Evolutionary conservation across 1,140 invertebrate species (phyloP).

Genomic region (Ctenoplectra terminalis): DNA sequence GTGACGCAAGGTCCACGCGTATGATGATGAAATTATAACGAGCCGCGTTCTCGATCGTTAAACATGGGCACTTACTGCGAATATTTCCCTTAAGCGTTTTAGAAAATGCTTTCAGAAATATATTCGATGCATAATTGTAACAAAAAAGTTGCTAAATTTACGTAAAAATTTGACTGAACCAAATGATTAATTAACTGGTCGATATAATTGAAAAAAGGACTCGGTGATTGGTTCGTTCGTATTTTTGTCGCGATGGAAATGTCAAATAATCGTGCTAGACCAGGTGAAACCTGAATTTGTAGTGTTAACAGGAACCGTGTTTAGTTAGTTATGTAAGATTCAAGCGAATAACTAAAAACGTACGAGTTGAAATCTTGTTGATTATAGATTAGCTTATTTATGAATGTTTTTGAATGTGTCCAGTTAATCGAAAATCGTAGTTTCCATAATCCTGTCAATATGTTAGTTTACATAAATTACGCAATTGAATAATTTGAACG

Average conservation of each 20-base stretch:
- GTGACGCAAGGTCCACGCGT: constrained; percentile 51
- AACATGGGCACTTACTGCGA: not conserved
- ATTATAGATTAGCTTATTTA: not conserved
- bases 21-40: constrained; percentile 51
- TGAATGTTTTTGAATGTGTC: not conserved
- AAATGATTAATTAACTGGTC: not conserved
- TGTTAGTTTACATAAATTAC: no score
- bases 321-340: not conserved
- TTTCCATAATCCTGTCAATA: not conserved
- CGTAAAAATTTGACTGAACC: no score
- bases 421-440: not conserved
- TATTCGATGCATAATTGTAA: not conserved
- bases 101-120: not conserved
- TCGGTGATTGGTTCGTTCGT: not conserved
- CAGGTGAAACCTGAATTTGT: not conserved
- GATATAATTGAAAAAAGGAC: not conserved
- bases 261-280: not conserved
- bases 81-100: not conserved
- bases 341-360: no score
- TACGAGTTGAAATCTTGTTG: not conserved
- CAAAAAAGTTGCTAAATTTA: not conserved
- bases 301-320: not conserved
- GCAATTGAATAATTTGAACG: not conserved
- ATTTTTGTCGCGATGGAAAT: not conserved
- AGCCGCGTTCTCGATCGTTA: constrained; percentile 51